A percentile compares a stretch with the other conserved stretches of the same genome.
These are phyloP conservation scores for Marcusenius ussheri DNA, from an alignment of 2,113 vertebrate genomes.

Conservation along the genomic window DNA sequence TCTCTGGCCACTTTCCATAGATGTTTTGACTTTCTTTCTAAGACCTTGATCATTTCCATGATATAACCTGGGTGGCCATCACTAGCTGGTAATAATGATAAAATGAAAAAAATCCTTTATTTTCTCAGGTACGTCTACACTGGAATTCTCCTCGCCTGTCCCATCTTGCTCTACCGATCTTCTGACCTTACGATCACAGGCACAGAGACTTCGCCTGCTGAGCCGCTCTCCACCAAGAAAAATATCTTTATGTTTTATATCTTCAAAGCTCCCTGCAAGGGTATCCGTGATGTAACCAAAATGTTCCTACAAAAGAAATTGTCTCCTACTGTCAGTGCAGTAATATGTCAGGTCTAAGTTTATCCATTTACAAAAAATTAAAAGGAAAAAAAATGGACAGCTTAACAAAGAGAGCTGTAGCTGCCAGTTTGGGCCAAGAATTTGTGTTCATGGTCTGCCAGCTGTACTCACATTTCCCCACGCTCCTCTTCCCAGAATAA, in stretches of 20 bases:
- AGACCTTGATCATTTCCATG: slow-evolving; percentile 27
- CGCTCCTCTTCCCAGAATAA: not conserved
- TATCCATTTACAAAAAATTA: not conserved
- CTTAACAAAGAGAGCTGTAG: not conserved
- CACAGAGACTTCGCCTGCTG: not conserved
- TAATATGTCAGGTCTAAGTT: slow-evolving; percentile 17
- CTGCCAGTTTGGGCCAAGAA: slow-evolving; percentile 14
- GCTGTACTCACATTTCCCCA: not conserved
- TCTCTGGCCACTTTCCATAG: slow-evolving; percentile 30
- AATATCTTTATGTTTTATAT: slow-evolving; percentile 11
- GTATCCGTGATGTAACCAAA: not conserved
- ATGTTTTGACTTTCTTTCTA: slow-evolving; percentile 28
- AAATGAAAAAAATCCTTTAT: not conserved
- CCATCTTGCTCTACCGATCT: not conserved
- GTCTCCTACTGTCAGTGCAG: not conserved
- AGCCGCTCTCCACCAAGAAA: not conserved
- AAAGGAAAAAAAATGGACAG: not conserved
- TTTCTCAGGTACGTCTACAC: not conserved
- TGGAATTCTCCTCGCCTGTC: not conserved
- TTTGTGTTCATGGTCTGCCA: not conserved
- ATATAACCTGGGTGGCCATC: slow-evolving; percentile 35
- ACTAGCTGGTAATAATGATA: slow-evolving; percentile 19
- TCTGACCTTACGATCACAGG: not conserved
- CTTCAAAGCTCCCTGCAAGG: not conserved
- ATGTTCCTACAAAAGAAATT: slow-evolving; percentile 16